phyloP scores from a whole-genome alignment of 2,113 vertebrate genomes.

The Dendrocopos noguchii region DNA sequence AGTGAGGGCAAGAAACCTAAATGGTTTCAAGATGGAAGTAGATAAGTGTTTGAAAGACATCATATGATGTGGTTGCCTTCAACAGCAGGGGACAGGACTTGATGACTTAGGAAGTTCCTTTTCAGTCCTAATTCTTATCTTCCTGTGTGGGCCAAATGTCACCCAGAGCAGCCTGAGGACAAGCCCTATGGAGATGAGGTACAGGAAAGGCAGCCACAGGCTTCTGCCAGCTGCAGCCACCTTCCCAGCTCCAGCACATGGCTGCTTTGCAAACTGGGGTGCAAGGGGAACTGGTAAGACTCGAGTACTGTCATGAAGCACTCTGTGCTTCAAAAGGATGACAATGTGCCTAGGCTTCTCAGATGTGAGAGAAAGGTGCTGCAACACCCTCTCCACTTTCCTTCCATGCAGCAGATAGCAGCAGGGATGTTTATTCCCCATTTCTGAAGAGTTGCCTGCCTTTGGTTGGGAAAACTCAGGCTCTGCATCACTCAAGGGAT shows the following conservation, averaged over 20 bases:
- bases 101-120: constrained; percentile 66
- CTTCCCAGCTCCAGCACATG: not conserved
- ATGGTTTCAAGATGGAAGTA: constrained; percentile 66
- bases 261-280: not conserved
- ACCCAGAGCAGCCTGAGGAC: not conserved
- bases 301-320: fast-evolving
- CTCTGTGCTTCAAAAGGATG: not conserved
- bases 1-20: constrained; percentile 61
- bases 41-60: constrained; percentile 54
- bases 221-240: not conserved
- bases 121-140: constrained; percentile 62
- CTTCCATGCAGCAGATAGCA: not conserved
- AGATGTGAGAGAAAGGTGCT: fast-evolving
- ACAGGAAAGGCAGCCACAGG: not conserved
- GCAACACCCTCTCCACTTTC: not conserved
- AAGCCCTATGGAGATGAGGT: fast-evolving
- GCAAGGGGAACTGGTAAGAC: not conserved
- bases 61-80: constrained; percentile 62
- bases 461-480: not conserved
- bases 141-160: constrained; percentile 61
- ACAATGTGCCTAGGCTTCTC: not conserved
- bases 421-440: not conserved
- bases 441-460: not conserved
- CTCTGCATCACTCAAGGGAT: not conserved
- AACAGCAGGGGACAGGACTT: constrained; percentile 61